Conservation (phyloP, 92 coral and sea anemone species). For the Scolanthus callimorphus region DNA sequence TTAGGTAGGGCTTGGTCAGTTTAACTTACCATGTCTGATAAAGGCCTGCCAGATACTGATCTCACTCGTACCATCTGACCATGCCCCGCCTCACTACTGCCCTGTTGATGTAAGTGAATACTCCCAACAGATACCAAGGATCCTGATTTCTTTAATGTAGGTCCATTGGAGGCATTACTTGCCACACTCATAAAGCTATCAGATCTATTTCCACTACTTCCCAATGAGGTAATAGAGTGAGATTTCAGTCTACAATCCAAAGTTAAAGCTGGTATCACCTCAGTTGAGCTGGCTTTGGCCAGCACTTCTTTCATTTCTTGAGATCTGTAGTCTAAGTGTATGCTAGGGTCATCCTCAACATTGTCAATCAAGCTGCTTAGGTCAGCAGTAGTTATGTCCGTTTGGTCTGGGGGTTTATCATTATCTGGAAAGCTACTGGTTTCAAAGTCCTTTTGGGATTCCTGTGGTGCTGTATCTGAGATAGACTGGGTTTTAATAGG, state of each 20-base stretch:
- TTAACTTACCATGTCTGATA: constrained; percentile 87
- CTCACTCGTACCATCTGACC: constrained; percentile 54
- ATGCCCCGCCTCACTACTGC: constrained; percentile 18
- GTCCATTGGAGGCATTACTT: constrained; percentile 79
- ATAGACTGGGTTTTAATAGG: too few relatives aligned
- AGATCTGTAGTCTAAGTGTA: constrained; percentile 80
- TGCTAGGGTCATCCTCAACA: constrained; percentile 44
- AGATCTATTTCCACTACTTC: constrained; percentile 68
- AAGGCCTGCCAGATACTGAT: constrained; percentile 81
- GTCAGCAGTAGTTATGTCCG: constrained; percentile 1
- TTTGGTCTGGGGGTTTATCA: too few relatives aligned
- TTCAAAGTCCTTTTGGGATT: too few relatives aligned
- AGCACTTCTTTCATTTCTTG: constrained; percentile 92
- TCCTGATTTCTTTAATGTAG: constrained; percentile 59
- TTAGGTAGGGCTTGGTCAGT: too few relatives aligned
- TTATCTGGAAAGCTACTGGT: too few relatives aligned
- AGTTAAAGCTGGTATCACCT: constrained; percentile 69
- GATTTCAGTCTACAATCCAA: constrained; percentile 82
- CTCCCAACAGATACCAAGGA: constrained; percentile 82
- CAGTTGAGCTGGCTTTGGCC: constrained; percentile 86
- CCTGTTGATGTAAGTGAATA: constrained; percentile 37
- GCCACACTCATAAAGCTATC: constrained; percentile 85
- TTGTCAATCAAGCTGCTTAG: not conserved
- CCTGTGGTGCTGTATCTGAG: too few relatives aligned
- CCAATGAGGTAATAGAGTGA: constrained; percentile 80